Conservation (phyloP, 2,113 vertebrate species). For the Pygoscelis antarcticus region DNA sequence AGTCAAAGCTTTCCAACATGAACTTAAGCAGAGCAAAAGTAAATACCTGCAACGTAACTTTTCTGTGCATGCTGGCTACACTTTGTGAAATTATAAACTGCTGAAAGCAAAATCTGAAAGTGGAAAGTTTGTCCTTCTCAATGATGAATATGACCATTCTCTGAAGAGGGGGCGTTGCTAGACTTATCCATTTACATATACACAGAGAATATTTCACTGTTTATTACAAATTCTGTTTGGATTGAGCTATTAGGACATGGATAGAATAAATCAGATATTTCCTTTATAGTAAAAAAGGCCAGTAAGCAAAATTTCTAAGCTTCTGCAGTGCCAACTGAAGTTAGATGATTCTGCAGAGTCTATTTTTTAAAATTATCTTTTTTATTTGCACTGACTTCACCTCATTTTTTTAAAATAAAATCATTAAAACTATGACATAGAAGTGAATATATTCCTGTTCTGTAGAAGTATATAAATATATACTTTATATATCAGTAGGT, state of each 20-base stretch:
- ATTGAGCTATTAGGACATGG: background rate
- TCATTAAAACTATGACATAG: background rate
- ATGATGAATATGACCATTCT: background rate
- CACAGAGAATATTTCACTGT: background rate
- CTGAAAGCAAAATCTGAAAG: background rate
- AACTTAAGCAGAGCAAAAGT: background rate
- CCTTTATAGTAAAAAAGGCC: background rate
- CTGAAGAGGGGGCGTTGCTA: background rate
- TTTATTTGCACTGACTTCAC: background rate
- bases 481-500: background rate
- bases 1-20: background rate
- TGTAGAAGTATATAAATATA: background rate
- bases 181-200: background rate
- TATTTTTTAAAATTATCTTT: background rate
- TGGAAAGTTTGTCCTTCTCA: background rate
- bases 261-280: background rate
- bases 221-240: background rate
- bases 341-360: background rate
- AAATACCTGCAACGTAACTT: background rate
- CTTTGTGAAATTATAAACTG: background rate
- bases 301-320: background rate
- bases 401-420: background rate
- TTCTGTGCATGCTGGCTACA: background rate
- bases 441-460: background rate
- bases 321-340: background rate